Evolutionary conservation across 37 sponge, comb jelly and placozoan genomes (phyloP), one percentile per base, ranked within the genome.

Genomic region (Chondrosia reniformis): DNA sequence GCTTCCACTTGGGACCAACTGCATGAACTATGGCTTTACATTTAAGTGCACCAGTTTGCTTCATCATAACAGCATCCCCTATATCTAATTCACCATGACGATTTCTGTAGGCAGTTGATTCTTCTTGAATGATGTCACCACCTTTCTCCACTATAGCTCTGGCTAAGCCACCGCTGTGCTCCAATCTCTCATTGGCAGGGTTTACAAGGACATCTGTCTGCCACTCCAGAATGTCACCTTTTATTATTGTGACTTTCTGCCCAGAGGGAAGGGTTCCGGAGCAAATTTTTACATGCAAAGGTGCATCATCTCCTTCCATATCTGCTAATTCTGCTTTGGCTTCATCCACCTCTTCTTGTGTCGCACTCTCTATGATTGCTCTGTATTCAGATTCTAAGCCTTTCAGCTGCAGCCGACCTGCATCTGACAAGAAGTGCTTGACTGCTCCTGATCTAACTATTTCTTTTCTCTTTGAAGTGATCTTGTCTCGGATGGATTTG

Each of bases 181-280:
- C 78, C 36, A 89, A 34, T 2, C 85, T 71, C 17, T 42, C 79
- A 78, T 89, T 89, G n/a, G 90, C 85, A 54, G 90, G 82, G 78
- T 89, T 89, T 1, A 89, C 90, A 49, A 89, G 81, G 17, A 89
- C 90, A 42, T 89, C 90, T 40, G 79, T 83, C 28, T 64, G 66
- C 28, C 78, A 84, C 55, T 81, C 83, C 0, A 85, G 84, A 46
- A 89, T 81, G 40, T 89, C 90, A 40, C 90, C 90, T 45, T 33
- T 21, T 36, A 64, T 64, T 2, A 64, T 64, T 3, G 32, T 31
- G 3, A 64, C 36, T 8, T 24, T 56, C 36, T 34, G 17, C 6
- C 66, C 66, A 33, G 34, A 19, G 17, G 2, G 36, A 33, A 36
- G 30, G 66, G 36, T 64, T 2, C 66, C 66, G 21, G 4, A 2